Base-by-base conservation (phyloP, 2,888 invertebrate species). In the Glaucopsyche alexis region DNA sequence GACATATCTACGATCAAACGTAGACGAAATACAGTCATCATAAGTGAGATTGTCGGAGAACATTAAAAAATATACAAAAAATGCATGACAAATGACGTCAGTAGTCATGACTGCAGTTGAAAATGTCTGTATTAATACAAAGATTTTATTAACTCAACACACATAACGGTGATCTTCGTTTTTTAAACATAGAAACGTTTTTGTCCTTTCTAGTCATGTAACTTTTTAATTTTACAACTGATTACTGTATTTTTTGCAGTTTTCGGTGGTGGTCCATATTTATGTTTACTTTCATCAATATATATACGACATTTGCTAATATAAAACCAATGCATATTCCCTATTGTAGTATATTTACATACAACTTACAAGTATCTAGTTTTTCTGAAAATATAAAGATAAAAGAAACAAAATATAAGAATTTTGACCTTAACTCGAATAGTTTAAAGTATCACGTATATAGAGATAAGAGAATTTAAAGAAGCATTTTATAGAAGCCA, bases 401-500 rank as follows among this genome's bases (percentile, higher is more conserved):
- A 60, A 60, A 60, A 60, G 11, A 38, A 7, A 60, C 29, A 60
- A 60, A 60, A 60, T 38, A 7, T 38, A 60, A 38, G 38, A 38
- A 29, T 14, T 60, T 60, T 60, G 29, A 60, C 29, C 60, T 13
- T 13, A 60, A 60, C 60, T 13, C 29, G 29, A 60, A 60, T 38
- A 60, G 47, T 47, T 47, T 47, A 49, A 49, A 14, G 29, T 29
- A 29, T 29, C 47, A 14, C 13, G 19, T 42, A 55, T 60, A 13
- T 65, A 40, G 29, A 45, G 65, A 38, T 42, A 65, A 66, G 29
- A 65, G 38, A 52, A 42, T 47, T 47, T 49, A 60, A 55, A 55
- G 45, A 38, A 55, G 47, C 50, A 73, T 55, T 55, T 76, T 75
- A 75, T 75, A 72, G 76, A 50, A 67, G 74, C 71, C 75, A 76